phyloP scores from a whole-genome alignment of 2,797 vertebrate genomes.

The Cyclura pinguis region DNA sequence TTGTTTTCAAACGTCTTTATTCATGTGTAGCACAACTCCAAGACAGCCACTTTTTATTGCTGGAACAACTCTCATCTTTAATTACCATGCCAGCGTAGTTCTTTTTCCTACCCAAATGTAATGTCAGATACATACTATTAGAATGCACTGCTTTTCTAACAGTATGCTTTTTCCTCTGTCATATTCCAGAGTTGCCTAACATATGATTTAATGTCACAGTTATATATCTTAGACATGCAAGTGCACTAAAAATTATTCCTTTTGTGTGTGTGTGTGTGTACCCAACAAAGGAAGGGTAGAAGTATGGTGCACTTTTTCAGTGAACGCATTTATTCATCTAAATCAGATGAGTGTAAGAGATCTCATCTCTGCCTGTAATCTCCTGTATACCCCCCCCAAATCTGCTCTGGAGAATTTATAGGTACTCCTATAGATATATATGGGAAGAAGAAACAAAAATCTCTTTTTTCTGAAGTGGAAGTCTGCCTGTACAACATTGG shows the following conservation, averaged over 20 bases:
- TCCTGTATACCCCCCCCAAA: background rate
- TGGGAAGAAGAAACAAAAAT: background rate
- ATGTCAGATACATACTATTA: slow-evolving; percentile 50
- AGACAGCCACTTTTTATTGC: background rate
- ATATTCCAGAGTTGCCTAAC: slow-evolving; percentile 3
- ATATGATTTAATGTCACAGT: background rate
- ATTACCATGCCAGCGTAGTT: background rate
- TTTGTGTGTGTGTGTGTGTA: too few relatives aligned
- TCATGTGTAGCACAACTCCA: slow-evolving; percentile 43
- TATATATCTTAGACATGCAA: background rate
- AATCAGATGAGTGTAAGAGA: background rate
- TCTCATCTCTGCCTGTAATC: background rate
- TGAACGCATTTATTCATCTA: background rate
- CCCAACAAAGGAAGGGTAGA: background rate
- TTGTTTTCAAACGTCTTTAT: slow-evolving; percentile 22
- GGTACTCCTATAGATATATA: background rate
- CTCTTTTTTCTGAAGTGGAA: background rate
- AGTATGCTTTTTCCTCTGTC: slow-evolving; percentile 17
- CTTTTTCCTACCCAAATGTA: slow-evolving; percentile 34
- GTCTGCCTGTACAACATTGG: background rate
- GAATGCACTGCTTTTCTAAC: slow-evolving; percentile 9
- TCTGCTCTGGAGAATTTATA: background rate
- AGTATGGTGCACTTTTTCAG: background rate
- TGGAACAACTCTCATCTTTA: slow-evolving; percentile 43
- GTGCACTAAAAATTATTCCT: background rate